phyloP scores from a whole-genome alignment of 2,113 vertebrate species.

The Heterotilapia buettikoferi region DNA sequence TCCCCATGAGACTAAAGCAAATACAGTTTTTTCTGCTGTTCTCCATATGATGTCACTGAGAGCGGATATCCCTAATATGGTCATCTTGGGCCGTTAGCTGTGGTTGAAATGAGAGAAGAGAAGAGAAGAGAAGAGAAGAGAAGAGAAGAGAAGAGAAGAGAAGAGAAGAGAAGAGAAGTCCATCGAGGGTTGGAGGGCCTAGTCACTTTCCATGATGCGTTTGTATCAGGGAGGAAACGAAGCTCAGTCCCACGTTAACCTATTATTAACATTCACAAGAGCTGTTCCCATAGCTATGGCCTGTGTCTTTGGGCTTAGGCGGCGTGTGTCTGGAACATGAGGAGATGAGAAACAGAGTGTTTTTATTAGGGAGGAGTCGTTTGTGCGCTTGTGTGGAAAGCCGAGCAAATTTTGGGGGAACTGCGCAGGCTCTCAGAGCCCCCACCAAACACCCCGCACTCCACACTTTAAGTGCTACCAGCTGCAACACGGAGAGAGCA shows the following conservation, averaged over 20 bases:
- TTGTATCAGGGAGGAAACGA: constrained; percentile 31
- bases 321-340: constrained; percentile 58
- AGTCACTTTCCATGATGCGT: constrained; percentile 46
- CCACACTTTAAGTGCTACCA: constrained; percentile 73
- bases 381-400: constrained; percentile 55
- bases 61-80: background rate
- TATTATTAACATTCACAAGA: constrained; percentile 48
- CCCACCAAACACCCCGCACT: constrained; percentile 47
- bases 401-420: constrained; percentile 52
- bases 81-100: background rate
- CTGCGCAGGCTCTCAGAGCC: constrained; percentile 54
- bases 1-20: background rate
- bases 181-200: constrained; percentile 8
- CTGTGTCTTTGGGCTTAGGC: constrained; percentile 43
- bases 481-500: constrained; percentile 61
- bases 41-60: background rate
- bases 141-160: background rate
- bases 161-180: background rate
- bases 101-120: background rate
- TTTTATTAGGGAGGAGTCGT: constrained; percentile 69
- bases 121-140: background rate
- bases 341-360: constrained; percentile 64
- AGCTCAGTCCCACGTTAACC: constrained; percentile 26
- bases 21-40: background rate
- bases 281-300: constrained; percentile 25